Evolutionary conservation across 2,113 vertebrate species (phyloP).

Genomic region (Passerina amoena): DNA sequence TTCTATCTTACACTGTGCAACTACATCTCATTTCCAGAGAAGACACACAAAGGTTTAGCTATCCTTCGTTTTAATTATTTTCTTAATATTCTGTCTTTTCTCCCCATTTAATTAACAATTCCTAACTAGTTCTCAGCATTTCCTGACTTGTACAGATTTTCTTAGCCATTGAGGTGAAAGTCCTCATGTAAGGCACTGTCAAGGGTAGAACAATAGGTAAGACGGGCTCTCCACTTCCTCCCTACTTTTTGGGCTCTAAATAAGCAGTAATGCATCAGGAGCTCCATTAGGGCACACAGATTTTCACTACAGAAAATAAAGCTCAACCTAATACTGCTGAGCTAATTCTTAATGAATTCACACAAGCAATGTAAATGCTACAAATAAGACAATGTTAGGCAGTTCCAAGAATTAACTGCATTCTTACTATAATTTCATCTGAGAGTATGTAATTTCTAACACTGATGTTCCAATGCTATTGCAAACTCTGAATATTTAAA

Average conservation of each 20-base stretch:
- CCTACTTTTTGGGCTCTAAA: background rate
- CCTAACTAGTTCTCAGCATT: background rate
- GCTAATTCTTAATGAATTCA: conserved; percentile 41
- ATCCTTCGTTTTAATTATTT: conserved; percentile 1
- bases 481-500: conserved; percentile 64
- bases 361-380: conserved; percentile 15
- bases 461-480: conserved; percentile 34
- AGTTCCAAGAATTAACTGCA: conserved; percentile 11
- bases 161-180: background rate
- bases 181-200: background rate
- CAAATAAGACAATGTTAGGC: background rate
- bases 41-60: conserved; percentile 4
- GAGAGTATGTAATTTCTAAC: conserved; percentile 52
- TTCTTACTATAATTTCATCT: conserved; percentile 23
- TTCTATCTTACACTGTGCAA: background rate
- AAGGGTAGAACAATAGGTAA: conserved; percentile 14
- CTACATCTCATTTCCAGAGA: background rate
- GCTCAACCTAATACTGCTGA: background rate
- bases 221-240: background rate
- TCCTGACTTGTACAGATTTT: conserved; percentile 7
- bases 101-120: conserved; percentile 47
- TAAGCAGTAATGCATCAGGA: background rate
- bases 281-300: background rate
- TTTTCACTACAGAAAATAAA: background rate
- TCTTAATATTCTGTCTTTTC: background rate